phyloP scores from a whole-genome alignment of 2,888 invertebrate genomes.

The Octodonta nipae region DNA sequence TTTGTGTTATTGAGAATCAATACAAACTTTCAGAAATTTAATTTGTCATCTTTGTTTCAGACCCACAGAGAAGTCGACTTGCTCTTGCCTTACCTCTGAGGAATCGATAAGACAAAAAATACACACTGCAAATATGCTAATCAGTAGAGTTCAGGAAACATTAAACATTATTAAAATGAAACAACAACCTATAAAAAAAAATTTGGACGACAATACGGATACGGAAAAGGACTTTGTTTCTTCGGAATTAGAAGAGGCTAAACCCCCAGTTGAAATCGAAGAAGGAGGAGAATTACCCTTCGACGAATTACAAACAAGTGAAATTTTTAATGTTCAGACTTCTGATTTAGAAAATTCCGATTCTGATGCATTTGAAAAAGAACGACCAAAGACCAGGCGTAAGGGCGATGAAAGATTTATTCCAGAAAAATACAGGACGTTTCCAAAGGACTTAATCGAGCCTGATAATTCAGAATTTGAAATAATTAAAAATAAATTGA shows the following conservation, averaged over 20 bases:
- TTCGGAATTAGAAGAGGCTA: background rate
- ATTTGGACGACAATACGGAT: background rate
- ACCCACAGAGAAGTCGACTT: background rate
- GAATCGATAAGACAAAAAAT: slow-evolving; percentile 18
- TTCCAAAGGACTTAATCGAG: slow-evolving; percentile 2
- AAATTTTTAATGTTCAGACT: too few species aligned
- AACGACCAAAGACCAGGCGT: background rate
- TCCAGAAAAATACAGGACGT: slow-evolving; percentile 1
- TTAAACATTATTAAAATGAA: background rate
- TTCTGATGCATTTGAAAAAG: too few species aligned
- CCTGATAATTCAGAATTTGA: slow-evolving; percentile 8
- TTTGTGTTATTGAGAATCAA: background rate
- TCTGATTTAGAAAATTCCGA: too few species aligned
- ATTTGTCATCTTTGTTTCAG: slow-evolving; percentile 4
- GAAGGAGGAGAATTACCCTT: background rate
- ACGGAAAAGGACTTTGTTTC: background rate
- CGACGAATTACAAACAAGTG: too few species aligned
- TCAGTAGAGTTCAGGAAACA: slow-evolving; percentile 16
- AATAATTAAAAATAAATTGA: slow-evolving; percentile 16
- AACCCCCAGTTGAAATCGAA: background rate
- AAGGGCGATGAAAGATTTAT: background rate
- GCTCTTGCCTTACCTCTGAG: slow-evolving; percentile 3
- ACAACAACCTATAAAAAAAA: background rate
- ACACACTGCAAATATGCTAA: slow-evolving; percentile 21
- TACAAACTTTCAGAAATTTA: too few species aligned